Conservation (phyloP, 92 coral and sea anemone genomes). For the Bergia sp. region DNA sequence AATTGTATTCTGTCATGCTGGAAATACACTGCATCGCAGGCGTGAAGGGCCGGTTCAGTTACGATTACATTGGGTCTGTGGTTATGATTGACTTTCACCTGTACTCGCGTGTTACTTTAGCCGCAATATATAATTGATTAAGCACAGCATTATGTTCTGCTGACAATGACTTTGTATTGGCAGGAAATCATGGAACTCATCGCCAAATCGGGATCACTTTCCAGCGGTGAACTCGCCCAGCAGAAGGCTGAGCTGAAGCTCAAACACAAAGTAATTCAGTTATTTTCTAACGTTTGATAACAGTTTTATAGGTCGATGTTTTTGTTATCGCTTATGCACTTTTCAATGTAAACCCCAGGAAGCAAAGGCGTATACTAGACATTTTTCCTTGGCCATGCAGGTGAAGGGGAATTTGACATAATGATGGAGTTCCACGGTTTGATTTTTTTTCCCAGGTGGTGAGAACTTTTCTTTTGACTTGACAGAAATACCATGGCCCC, state of each 20-base stretch:
- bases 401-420: too few species aligned
- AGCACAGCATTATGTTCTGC: neutral
- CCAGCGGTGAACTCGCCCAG: conserved; percentile 88
- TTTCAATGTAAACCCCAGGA: too few species aligned
- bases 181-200: conserved; percentile 93
- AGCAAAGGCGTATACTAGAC: too few species aligned
- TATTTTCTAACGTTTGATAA: neutral
- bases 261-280: conserved; percentile 79
- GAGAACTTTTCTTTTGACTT: too few species aligned
- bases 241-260: conserved; percentile 90
- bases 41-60: neutral
- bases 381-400: too few species aligned
- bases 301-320: too few species aligned
- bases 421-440: too few species aligned
- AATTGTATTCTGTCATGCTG: too few species aligned
- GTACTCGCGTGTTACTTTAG: neutral
- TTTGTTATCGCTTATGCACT: too few species aligned
- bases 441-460: too few species aligned
- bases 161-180: neutral
- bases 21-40: too few species aligned
- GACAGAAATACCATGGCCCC: too few species aligned
- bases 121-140: neutral
- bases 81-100: neutral
- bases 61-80: neutral
- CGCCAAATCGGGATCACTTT: conserved; percentile 76